Percentiles rank a stretch among this genome's conserved stretches.
Conservation (phyloP, 2,888 invertebrate species). For the Zonitis immaculata region DNA sequence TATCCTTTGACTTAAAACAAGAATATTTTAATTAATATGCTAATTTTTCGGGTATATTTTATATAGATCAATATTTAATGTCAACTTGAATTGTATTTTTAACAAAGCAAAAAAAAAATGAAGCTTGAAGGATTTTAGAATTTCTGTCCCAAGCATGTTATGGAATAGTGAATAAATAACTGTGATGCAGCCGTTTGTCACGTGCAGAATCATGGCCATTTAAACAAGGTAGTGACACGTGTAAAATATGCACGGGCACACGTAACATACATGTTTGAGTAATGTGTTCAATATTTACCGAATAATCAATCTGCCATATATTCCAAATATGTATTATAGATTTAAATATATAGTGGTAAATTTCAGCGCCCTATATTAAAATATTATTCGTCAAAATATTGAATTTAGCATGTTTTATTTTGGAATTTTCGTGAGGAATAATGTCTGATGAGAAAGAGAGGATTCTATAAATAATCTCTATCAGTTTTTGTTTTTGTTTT, state of each 20-base stretch:
- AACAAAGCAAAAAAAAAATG: too few relatives aligned
- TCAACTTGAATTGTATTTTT: not conserved
- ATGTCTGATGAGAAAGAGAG: too few relatives aligned
- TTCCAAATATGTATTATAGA: too few relatives aligned
- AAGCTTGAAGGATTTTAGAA: too few relatives aligned
- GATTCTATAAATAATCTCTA: too few relatives aligned
- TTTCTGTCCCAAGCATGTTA: too few relatives aligned
- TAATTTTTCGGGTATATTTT: not conserved
- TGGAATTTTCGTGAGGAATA: too few relatives aligned
- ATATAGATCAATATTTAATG: not conserved
- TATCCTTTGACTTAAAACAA: not conserved
- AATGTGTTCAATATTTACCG: slow-evolving; percentile 41
- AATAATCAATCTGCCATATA: slow-evolving; percentile 28
- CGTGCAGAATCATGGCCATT: slow-evolving; percentile 40
- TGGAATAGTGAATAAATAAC: slow-evolving; percentile 32
- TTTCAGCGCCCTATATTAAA: slow-evolving; percentile 13
- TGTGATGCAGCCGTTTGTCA: slow-evolving; percentile 36
- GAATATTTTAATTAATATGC: not conserved
- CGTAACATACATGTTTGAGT: slow-evolving; percentile 38
- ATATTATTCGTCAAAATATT: slow-evolving; percentile 19
- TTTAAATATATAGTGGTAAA: too few relatives aligned
- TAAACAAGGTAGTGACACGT: slow-evolving; percentile 44
- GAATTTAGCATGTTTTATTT: too few relatives aligned
- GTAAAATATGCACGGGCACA: slow-evolving; percentile 45
- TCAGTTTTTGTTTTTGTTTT: too few relatives aligned